phyloP scores from a whole-genome alignment of 2,888 invertebrate genomes.

The Nemotelus pantherinus region DNA sequence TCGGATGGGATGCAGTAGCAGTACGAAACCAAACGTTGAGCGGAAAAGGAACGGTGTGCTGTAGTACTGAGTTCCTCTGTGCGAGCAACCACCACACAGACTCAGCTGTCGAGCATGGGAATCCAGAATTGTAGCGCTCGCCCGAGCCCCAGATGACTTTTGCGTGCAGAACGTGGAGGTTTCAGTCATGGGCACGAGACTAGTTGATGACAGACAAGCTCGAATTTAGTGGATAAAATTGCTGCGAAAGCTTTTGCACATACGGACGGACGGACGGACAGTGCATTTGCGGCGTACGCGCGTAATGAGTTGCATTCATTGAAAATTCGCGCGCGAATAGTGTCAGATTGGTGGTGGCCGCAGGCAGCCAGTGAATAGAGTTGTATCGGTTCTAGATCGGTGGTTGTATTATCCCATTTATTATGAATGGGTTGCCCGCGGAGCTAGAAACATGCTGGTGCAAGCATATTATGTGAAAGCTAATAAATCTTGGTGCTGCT shows the following conservation, averaged over 20 bases:
- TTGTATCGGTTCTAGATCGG: too few relatives aligned
- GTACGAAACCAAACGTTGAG: not conserved
- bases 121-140: not conserved
- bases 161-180: conserved; percentile 9
- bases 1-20: not conserved
- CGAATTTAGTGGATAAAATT: not conserved
- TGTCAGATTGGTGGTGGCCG: not conserved
- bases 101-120: not conserved
- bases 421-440: not conserved
- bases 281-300: not conserved
- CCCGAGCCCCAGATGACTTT: not conserved
- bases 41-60: too few relatives aligned
- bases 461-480: too few relatives aligned
- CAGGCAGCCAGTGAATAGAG: not conserved
- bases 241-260: not conserved
- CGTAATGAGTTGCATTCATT: conserved; percentile 3
- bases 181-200: conserved; percentile 16
- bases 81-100: conserved; percentile 6
- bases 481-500: too few relatives aligned
- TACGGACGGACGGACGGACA: not conserved
- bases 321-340: conserved; percentile 7
- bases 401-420: not conserved
- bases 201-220: not conserved
- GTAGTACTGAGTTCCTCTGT: not conserved
- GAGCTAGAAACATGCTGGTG: too few relatives aligned